These are phyloP conservation scores for Myrmophylax atrothorax DNA, from an alignment of 2,113 vertebrate genomes.

Conservation along the genomic window DNA sequence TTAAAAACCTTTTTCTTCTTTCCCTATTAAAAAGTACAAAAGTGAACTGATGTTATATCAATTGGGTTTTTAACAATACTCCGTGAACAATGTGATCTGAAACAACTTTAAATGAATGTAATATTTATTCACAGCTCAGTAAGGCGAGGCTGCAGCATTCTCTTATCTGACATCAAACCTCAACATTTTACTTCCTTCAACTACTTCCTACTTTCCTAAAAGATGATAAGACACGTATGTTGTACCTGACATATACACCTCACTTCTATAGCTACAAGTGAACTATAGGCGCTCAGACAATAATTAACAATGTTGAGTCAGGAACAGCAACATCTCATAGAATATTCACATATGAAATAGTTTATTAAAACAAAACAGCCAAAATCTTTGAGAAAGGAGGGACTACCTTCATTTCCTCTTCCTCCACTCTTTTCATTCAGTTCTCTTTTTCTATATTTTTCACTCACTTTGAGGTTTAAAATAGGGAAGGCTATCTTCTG, in stretches of 20 bases:
- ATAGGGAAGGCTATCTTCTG: not conserved
- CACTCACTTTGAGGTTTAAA: slow-evolving; percentile 15
- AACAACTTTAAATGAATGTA: not conserved
- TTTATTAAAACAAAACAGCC: not conserved
- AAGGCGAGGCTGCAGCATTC: not conserved
- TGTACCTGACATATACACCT: not conserved
- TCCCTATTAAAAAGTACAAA: not conserved
- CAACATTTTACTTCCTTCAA: not conserved
- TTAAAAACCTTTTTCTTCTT: not conserved
- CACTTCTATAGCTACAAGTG: not conserved
- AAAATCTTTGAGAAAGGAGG: not conserved
- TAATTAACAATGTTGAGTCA: not conserved
- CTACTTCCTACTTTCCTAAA: not conserved
- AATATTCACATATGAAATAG: not conserved
- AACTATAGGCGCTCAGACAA: not conserved
- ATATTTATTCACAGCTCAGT: not conserved
- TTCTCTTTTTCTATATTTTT: not conserved
- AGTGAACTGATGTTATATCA: not conserved
- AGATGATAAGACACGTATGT: not conserved
- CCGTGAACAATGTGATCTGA: not conserved
- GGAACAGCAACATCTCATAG: not conserved
- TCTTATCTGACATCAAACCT: not conserved
- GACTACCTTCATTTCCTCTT: not conserved
- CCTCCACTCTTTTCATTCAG: not conserved
- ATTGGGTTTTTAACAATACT: not conserved